Evolutionary conservation across 1,140 invertebrate species (phyloP).

Genomic region (Metopolophium dirhodum): DNA sequence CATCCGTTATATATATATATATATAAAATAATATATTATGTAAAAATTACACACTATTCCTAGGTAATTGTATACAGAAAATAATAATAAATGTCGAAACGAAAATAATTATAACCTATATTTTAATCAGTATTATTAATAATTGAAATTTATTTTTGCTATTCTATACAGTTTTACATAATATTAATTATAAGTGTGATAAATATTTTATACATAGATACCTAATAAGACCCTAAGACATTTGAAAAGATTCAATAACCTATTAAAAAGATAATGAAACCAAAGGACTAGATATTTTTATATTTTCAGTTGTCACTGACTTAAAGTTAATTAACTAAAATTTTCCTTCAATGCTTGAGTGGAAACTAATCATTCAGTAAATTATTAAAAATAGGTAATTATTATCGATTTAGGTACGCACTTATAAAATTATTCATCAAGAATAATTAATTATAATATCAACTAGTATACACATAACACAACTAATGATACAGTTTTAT

Average conservation of each 20-base stretch:
- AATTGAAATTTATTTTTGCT: not conserved
- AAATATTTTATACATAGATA: too few relatives aligned
- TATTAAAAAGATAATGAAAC: not conserved
- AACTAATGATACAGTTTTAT: not conserved
- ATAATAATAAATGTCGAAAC: not conserved
- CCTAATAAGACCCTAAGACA: too few relatives aligned
- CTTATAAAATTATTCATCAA: not conserved
- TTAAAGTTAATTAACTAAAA: not conserved
- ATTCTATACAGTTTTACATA: too few relatives aligned
- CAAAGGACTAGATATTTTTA: not conserved
- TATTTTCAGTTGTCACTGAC: not conserved
- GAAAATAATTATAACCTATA: too few relatives aligned
- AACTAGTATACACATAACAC: not conserved
- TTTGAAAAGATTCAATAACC: too few relatives aligned
- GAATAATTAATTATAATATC: not conserved
- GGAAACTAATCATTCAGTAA: not conserved
- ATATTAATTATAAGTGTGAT: too few relatives aligned
- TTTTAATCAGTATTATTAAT: not conserved
- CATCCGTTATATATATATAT: too few relatives aligned
- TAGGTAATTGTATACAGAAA: not conserved
- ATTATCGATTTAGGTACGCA: not conserved
- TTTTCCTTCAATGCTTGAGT: not conserved
- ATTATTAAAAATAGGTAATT: not conserved
- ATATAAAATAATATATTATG: not conserved
- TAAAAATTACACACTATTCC: not conserved